Evolutionary conservation across 2,113 vertebrate species (phyloP), one percentile per base, ranked within the genome.

Genomic region (Zingel zingel): DNA sequence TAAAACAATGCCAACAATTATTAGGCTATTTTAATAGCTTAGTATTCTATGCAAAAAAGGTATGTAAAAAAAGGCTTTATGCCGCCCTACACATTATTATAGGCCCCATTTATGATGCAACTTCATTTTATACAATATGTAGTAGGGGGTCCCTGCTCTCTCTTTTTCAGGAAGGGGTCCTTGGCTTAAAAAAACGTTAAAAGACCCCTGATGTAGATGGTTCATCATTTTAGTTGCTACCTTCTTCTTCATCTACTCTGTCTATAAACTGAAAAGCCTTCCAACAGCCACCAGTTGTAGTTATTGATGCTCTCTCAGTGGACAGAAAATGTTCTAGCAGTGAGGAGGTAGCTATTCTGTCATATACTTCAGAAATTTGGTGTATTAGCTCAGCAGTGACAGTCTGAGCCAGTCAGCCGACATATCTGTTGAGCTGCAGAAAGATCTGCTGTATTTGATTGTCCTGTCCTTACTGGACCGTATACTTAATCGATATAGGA

Each of bases 401-500:
- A 36, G 33, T 59, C 57, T n/a, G 70, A 71, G 10, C 25, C 70
- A 56, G 62, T 68, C 78, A 51, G 15, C 67, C 43, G 8, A 25
- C 53, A n/a, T 4, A 19, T 70, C 30, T 14, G 18, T 25, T 47
- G 53, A 53, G 77, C 78, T 59, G 76, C 62, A 51, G 56, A 47
- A 59, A 48, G 25, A 16, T 70, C 59, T 79, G 76, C 76, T 54
- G 81, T 54, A 18, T 82, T 54, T 66, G 12, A 82, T 62, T 73
- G 63, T 72, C 57, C 57, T 5, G 33, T 79, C n/a, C 39, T 43
- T 43, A 43, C 10, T 43, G 39, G 64, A 67, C 30, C 45, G 5
- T 85, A 87, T 69, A 64, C 77, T 71, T 82, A 54, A 71, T 77
- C 74, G 89, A 86, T 89, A 89, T 67, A 59, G 53, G 73, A 50